These are phyloP conservation scores for Papilio xuthus DNA, from an alignment of 1,140 invertebrate genomes.

Conservation along the genomic window DNA sequence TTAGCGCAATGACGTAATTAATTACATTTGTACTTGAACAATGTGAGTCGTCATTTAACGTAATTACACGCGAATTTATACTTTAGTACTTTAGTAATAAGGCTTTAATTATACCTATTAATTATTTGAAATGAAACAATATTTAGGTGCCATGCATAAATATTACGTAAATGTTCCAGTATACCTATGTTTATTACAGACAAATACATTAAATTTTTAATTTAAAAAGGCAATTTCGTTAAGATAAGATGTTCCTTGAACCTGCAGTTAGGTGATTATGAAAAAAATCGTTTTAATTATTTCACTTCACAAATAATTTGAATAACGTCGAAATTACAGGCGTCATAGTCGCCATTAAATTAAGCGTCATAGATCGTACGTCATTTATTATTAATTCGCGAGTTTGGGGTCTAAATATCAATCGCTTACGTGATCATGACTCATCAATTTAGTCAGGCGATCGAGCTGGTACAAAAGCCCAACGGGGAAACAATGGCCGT, in stretches of 20 bases:
- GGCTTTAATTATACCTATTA: background rate
- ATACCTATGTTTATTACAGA: no score
- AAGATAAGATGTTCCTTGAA: no score
- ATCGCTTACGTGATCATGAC: conserved; percentile 62
- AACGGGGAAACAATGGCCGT: conserved; percentile 69
- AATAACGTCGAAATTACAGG: background rate
- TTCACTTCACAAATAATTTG: background rate
- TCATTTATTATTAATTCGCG: conserved; percentile 52
- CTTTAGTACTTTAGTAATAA: background rate
- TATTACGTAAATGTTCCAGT: no score
- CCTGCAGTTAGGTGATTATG: no score
- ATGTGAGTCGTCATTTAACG: background rate
- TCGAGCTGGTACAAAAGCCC: conserved; percentile 64
- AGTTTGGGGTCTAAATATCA: conserved; percentile 62
- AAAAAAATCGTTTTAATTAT: no score
- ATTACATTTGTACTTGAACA: conserved; percentile 31
- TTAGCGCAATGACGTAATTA: conserved; percentile 43
- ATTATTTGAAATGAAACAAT: background rate
- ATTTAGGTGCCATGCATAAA: background rate
- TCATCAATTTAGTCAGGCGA: conserved; percentile 71
- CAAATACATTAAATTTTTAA: no score
- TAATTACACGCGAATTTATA: conserved; percentile 17
- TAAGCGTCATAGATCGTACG: conserved; percentile 26
- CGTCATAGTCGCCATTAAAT: background rate
- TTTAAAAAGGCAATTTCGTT: no score